Base-by-base conservation (phyloP, 2,113 vertebrate species). In the Ochotona curzoniae region DNA sequence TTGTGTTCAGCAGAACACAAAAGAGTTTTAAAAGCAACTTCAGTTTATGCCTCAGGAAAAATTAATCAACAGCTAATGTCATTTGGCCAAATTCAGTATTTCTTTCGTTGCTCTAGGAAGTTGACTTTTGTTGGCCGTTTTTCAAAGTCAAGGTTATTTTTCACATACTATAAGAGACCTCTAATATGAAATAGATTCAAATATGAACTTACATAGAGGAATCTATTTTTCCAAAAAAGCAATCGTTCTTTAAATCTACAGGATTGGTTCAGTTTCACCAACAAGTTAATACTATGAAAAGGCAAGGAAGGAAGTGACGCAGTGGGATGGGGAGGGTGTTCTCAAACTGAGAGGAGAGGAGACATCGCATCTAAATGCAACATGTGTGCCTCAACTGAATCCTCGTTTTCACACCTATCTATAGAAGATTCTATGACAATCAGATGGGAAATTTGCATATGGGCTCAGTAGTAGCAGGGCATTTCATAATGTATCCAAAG, bases 131-230 rank as follows among this genome's bases (percentile, higher is more conserved):
- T 5, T 13, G 15, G 30, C 13, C 25, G 8, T 80, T 70, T 87
- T 92, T 83, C 91, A 85, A 86, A 96, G 38, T 73, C 60, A 44
- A 87, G 69, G 26, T 23, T 66, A 25, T 57, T 35, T 94, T 93
- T 93, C 28, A 79, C 32, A 61, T 38, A 60, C 26, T 75, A 20
- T 21, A 69, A 89, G 32, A 4, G 51, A 87, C 83, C 90, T 95
- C 69, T 67, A 93, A 93, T 93, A 66, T 44, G 83, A 25, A 49
- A 25, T 75, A 1, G 64, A 63, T 83, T 92, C 75, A 87, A 89
- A 86, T 80, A 32, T 73, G 57, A 90, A 61, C 28, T 82, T 81
- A 70, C 15, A 91, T 2, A 75, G 32, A 92, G 7, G 28, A 85
- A 8, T 87, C 15, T 61, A 47, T 79, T 96, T n/a, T n/a, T 87